phyloP scores from a whole-genome alignment of 2,888 invertebrate genomes.

The Drosophila robusta region DNA sequence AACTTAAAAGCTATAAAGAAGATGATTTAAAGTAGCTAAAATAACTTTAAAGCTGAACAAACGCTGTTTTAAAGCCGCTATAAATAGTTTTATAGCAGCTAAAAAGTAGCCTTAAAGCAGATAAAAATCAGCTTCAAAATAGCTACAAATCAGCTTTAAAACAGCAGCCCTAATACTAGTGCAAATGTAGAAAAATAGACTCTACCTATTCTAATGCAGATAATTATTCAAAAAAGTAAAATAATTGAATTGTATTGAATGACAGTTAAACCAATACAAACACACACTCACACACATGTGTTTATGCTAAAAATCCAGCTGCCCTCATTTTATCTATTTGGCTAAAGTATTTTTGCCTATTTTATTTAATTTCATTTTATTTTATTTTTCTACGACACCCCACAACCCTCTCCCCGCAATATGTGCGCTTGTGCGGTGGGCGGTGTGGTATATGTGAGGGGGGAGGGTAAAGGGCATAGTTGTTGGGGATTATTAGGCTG shows the following conservation, averaged over 20 bases:
- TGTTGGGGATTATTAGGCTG: constrained; percentile 72
- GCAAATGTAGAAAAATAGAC: too few relatives aligned
- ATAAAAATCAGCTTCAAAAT: neutral
- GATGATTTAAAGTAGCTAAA: too few relatives aligned
- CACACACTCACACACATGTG: neutral
- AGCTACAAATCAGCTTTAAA: neutral
- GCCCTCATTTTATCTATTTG: constrained; percentile 57
- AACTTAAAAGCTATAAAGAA: too few relatives aligned
- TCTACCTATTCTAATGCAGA: too few relatives aligned
- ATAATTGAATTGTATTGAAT: constrained; percentile 1
- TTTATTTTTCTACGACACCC: constrained; percentile 30
- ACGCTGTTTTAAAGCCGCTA: too few relatives aligned
- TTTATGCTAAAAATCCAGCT: constrained; percentile 38
- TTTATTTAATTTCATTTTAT: constrained; percentile 60
- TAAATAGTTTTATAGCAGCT: neutral
- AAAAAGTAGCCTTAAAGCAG: too few relatives aligned
- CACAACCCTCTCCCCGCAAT: neutral
- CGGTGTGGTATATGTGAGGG: neutral
- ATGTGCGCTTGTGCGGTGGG: neutral
- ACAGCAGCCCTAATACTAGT: too few relatives aligned
- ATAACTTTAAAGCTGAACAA: too few relatives aligned
- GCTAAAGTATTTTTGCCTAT: constrained; percentile 51
- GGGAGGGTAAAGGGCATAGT: constrained; percentile 24
- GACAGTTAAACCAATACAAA: neutral
- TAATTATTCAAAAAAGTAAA: neutral